Conservation (phyloP, 2,888 invertebrate genomes). For the Heliothis peltigera region DNA sequence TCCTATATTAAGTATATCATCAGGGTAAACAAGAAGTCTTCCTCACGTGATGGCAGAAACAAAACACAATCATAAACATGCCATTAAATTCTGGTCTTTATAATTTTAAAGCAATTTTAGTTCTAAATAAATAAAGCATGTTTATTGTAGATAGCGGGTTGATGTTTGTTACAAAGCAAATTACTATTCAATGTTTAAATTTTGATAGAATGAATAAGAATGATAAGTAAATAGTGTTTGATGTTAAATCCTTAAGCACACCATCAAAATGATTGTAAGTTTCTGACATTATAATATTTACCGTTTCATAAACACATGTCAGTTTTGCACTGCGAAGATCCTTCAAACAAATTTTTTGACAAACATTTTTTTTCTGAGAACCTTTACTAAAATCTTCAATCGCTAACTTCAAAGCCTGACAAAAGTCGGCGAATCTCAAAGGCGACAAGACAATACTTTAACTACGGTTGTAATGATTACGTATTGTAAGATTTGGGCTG, state of each 20-base stretch:
- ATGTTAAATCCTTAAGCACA: constrained; percentile 6
- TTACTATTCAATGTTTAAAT: constrained; percentile 29
- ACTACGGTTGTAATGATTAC: constrained; percentile 83
- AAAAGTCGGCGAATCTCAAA: constrained; percentile 78
- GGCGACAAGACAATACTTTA: constrained; percentile 84
- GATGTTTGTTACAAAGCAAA: constrained; percentile 15
- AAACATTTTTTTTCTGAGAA: constrained; percentile 1
- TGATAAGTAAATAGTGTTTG: constrained; percentile 22
- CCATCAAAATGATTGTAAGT: constrained; percentile 18
- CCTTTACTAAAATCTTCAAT: not conserved
- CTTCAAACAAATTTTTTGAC: constrained; percentile 11
- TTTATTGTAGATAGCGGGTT: constrained; percentile 27
- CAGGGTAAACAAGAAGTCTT: not conserved
- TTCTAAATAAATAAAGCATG: constrained; percentile 21
- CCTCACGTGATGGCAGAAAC: constrained; percentile 14
- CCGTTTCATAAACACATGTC: constrained; percentile 28
- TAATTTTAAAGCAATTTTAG: constrained; percentile 20
- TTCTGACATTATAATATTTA: constrained; percentile 28
- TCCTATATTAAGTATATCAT: not conserved
- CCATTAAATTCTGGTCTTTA: constrained; percentile 9
- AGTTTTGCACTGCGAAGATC: constrained; percentile 2
- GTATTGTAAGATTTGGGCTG: constrained; percentile 79
- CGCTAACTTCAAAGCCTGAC: constrained; percentile 67
- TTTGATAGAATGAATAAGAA: constrained; percentile 10
- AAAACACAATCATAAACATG: constrained; percentile 37